These are phyloP conservation scores for Pinna nobilis DNA, from an alignment of 1,140 invertebrate genomes.

Conservation along the genomic window DNA sequence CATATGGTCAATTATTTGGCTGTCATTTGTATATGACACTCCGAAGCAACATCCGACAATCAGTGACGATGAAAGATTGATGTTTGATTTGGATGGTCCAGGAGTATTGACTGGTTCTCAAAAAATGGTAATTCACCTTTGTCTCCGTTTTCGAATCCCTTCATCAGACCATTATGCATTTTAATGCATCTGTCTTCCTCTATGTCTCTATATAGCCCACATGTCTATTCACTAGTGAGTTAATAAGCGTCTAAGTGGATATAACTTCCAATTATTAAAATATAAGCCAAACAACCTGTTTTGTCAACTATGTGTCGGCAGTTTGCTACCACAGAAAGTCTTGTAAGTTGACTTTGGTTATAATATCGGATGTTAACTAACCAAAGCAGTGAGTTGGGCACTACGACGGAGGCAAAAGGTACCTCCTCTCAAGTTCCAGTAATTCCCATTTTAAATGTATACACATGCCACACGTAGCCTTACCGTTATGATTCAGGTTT, in stretches of 20 bases:
- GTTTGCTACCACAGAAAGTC: too few relatives aligned
- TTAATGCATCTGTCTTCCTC: neutral
- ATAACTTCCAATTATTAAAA: too few relatives aligned
- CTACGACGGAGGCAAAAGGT: too few relatives aligned
- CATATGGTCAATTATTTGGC: constrained; percentile 54
- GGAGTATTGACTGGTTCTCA: neutral
- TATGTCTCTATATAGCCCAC: neutral
- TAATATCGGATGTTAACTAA: too few relatives aligned
- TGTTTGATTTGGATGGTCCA: constrained; percentile 31
- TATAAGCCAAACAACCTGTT: too few relatives aligned
- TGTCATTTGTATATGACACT: constrained; percentile 44
- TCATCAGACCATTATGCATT: neutral
- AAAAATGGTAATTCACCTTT: constrained; percentile 13
- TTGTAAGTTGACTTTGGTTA: too few relatives aligned
- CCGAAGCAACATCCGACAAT: constrained; percentile 47
- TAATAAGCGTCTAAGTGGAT: neutral
- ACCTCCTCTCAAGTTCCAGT: neutral
- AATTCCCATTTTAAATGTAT: neutral
- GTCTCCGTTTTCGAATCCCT: too few relatives aligned
- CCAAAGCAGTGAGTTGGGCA: too few relatives aligned
- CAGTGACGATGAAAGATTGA: constrained; percentile 35
- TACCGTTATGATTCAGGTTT: neutral
- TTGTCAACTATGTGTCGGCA: too few relatives aligned
- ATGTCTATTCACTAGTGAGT: neutral
- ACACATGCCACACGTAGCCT: neutral